Evolutionary conservation across 2,888 invertebrate species (phyloP), one percentile per base, ranked within the genome.

Genomic region (Apocheima hispidaria): DNA sequence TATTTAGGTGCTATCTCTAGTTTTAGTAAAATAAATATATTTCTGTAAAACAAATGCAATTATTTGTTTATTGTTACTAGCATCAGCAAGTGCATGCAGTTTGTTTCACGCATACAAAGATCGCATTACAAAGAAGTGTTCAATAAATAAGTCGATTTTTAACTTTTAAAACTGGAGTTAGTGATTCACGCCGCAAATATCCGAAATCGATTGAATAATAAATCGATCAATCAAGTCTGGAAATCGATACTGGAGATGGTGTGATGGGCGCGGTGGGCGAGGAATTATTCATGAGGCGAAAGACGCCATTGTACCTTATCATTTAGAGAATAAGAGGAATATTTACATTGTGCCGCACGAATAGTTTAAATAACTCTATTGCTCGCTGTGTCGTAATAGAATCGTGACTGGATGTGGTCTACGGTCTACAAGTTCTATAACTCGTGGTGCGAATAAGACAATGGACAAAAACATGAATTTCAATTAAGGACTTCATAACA

Each of bases 401-500:
- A 14, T 56, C 61, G 61, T 62, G 61, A 57, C 61, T 46, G 28
- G 61, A 36, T 28, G 9, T 33, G 16, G 21, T 30, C 21, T 20
- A 18, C 40, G 41, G 10, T 12, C 21, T 41, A 38, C 18, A 18
- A 38, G n/a, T n/a, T 10, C 38, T 26, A 48, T 40, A 33, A 50
- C 14, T 55, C 60, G 53, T 38, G 60, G 16, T 38, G 60, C 23
- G 60, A 69, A 60, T 63, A 60, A 69, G 57, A 65, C 58, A 61
- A 65, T 53, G 33, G 35, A 60, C 64, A 68, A 68, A 68, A 70
- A 70, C n/a, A 65, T 44, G 18, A 40, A 53, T 55, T 60, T 60
- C 59, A 55, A 66, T 65, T 60, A 68, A 67, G 66, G 52, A 62
- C 65, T 65, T 58, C 55, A 65, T 68, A 44, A 44, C 44, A 66